phyloP scores from a whole-genome alignment of 2,797 vertebrate species.

The Squalus acanthias region DNA sequence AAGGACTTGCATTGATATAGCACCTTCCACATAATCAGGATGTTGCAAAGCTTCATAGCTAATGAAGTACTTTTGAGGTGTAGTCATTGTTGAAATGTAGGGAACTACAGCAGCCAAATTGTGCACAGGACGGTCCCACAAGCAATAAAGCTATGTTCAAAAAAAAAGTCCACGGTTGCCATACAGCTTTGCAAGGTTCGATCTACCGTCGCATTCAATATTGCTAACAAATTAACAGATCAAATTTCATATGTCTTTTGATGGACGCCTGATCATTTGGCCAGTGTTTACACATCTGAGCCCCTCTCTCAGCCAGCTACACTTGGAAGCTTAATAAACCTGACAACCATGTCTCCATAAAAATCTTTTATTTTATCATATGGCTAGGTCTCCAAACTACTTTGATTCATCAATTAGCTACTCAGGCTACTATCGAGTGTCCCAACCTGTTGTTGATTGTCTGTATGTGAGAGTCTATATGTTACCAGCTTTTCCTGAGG shows the following conservation, averaged over 20 bases:
- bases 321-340: background rate
- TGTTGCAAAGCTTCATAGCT: too few relatives aligned
- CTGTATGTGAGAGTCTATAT: background rate
- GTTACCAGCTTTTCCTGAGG: background rate
- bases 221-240: background rate
- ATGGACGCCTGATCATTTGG: background rate
- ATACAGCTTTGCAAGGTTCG: too few relatives aligned
- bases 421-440: background rate
- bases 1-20: too few relatives aligned
- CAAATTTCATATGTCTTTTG: background rate
- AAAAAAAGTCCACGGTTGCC: too few relatives aligned
- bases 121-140: too few relatives aligned
- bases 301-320: background rate
- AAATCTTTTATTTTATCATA: too few relatives aligned
- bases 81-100: too few relatives aligned
- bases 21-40: too few relatives aligned
- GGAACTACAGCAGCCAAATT: too few relatives aligned
- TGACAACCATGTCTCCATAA: background rate
- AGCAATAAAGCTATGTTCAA: too few relatives aligned
- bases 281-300: background rate
- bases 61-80: too few relatives aligned
- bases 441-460: background rate
- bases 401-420: background rate
- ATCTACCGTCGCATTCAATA: background rate
- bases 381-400: background rate